Percentiles rank a stretch among this genome's conserved stretches.
These are phyloP conservation scores for Mus pahari DNA, from an alignment of 2,113 vertebrate genomes.

Conservation along the genomic window DNA sequence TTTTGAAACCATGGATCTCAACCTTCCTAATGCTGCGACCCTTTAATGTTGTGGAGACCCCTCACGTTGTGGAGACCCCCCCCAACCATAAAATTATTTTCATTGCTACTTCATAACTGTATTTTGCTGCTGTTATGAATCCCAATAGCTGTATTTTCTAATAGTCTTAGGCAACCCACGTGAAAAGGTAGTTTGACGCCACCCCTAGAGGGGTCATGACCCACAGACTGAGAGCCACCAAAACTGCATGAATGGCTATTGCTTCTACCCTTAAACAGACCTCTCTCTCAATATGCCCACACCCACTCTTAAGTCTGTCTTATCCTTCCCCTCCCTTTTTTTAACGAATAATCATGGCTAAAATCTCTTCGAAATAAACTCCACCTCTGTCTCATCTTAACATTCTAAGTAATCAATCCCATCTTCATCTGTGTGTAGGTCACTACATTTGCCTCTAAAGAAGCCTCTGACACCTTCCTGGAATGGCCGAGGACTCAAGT, in stretches of 20 bases:
- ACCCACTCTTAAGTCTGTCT: not conserved
- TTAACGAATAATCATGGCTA: not conserved
- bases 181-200: not conserved
- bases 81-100: not conserved
- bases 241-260: not conserved
- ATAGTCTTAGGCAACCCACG: not conserved
- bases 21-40: not conserved
- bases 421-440: not conserved
- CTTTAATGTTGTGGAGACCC: not conserved
- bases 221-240: not conserved
- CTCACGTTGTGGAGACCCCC: not conserved
- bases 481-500: not conserved
- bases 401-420: not conserved
- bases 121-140: not conserved
- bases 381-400: not conserved
- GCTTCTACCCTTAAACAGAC: too few relatives aligned
- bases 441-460: not conserved
- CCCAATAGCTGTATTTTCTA: not conserved
- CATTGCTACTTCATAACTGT: not conserved
- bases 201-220: not conserved
- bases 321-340: not conserved
- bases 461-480: not conserved
- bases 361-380: not conserved
- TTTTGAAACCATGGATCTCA: not conserved
- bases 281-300: not conserved